phyloP scores from a whole-genome alignment of 2,113 vertebrate genomes.

The Alces alces region DNA sequence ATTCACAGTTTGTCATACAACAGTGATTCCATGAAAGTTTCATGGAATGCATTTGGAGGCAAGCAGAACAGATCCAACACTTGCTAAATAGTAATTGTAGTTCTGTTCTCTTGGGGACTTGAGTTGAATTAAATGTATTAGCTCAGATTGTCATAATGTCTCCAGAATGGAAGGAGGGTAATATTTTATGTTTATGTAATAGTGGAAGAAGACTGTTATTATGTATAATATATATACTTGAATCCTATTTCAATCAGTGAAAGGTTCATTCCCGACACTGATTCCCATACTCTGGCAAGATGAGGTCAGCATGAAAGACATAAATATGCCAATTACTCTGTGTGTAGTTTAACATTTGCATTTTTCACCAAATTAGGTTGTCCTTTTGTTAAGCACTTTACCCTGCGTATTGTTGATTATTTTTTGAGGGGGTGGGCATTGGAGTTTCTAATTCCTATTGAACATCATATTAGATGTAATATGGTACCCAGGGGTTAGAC shows the following conservation, averaged over 20 bases:
- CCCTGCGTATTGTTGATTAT: not conserved
- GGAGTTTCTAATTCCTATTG: not conserved
- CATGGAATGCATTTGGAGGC: not conserved
- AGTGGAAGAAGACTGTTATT: constrained; percentile 38
- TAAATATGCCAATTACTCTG: constrained; percentile 27
- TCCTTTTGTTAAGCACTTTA: constrained; percentile 4
- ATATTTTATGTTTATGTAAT: constrained; percentile 57
- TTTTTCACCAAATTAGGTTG: constrained; percentile 27
- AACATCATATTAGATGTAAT: not conserved
- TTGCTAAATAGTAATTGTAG: constrained; percentile 11
- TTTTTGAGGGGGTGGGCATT: not conserved
- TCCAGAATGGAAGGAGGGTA: constrained; percentile 36
- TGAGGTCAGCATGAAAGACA: constrained; percentile 41
- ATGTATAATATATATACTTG: constrained; percentile 37
- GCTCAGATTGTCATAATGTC: constrained; percentile 38
- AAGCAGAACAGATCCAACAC: not conserved
- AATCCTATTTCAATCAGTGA: constrained; percentile 37
- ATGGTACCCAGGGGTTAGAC: not conserved
- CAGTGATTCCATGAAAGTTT: not conserved
- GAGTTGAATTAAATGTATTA: constrained; percentile 33
- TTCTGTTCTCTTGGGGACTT: constrained; percentile 36
- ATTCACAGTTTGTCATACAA: not conserved
- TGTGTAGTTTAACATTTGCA: not conserved
- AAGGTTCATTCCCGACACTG: constrained; percentile 22
- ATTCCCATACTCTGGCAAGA: constrained; percentile 1